These are phyloP conservation scores for Spea hammondii DNA, from an alignment of 2,797 vertebrate genomes.

Conservation along the genomic window DNA sequence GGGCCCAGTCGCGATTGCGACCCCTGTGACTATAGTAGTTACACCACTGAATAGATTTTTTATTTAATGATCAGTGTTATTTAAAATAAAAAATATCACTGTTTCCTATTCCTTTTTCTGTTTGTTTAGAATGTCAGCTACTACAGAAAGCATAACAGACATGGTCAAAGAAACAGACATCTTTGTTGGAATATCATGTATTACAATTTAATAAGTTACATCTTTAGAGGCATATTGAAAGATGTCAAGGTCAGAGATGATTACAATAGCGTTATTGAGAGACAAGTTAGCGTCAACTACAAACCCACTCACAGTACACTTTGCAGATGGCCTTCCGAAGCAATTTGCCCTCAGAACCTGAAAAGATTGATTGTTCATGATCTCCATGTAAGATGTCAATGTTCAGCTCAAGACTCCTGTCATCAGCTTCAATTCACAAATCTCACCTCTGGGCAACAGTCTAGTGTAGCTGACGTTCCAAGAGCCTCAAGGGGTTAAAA, in stretches of 20 bases:
- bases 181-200: slow-evolving; percentile 35
- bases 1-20: too few species aligned
- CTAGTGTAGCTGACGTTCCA: slow-evolving; percentile 64
- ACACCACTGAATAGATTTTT: not conserved
- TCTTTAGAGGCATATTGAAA: slow-evolving; percentile 42
- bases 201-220: slow-evolving; percentile 42
- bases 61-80: too few species aligned
- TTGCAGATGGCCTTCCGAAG: slow-evolving; percentile 61
- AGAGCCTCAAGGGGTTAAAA: slow-evolving; percentile 65
- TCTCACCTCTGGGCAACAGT: slow-evolving; percentile 63
- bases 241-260: slow-evolving; percentile 60
- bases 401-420: slow-evolving; percentile 61
- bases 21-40: too few species aligned
- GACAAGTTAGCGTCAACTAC: slow-evolving; percentile 55
- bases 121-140: slow-evolving; percentile 18
- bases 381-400: slow-evolving; percentile 62
- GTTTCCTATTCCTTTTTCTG: not conserved
- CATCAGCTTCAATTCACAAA: slow-evolving; percentile 65
- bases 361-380: slow-evolving; percentile 71
- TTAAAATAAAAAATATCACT: too few species aligned
- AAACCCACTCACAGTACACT: slow-evolving; percentile 60
- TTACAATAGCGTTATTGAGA: slow-evolving; percentile 61
- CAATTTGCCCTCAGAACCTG: slow-evolving; percentile 60
- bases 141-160: slow-evolving; percentile 30
- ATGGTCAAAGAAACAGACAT: slow-evolving; percentile 13